Percentiles rank a stretch among this genome's conserved stretches.
phyloP scores from a whole-genome alignment of 2,888 invertebrate species.

The Rugalucina vietnamica region DNA sequence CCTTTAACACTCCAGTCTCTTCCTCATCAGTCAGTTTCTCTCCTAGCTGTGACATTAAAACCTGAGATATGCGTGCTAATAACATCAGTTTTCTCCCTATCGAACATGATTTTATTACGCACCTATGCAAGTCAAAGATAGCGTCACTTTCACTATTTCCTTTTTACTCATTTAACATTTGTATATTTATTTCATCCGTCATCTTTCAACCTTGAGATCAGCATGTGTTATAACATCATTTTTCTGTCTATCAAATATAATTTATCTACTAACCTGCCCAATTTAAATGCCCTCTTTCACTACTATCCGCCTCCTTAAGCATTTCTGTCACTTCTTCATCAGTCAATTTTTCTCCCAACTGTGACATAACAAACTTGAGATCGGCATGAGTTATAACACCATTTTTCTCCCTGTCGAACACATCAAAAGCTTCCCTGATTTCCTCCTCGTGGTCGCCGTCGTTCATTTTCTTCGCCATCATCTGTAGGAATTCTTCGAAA shows the following conservation, averaged over 20 bases:
- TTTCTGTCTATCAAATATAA: no score
- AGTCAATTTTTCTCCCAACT: constrained; percentile 59
- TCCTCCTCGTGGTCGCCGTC: constrained; percentile 39
- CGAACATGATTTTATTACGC: no score
- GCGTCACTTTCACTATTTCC: no score
- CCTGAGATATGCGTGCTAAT: constrained; percentile 51
- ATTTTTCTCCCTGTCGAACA: constrained; percentile 54
- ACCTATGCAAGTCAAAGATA: no score
- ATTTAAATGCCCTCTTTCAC: constrained; percentile 38
- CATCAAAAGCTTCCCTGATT: constrained; percentile 57
- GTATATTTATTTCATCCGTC: no score
- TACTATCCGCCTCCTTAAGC: constrained; percentile 54
- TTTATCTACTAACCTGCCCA: constrained; percentile 52
- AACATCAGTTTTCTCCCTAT: constrained; percentile 43
- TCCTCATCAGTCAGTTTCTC: constrained; percentile 60
- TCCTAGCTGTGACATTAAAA: constrained; percentile 54
- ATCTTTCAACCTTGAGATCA: no score
- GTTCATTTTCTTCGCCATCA: constrained; percentile 63
- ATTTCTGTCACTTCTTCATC: constrained; percentile 62
- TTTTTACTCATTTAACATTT: no score
- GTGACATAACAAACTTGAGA: constrained; percentile 54
- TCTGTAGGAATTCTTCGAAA: constrained; percentile 59
- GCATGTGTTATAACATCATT: not conserved
- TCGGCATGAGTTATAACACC: constrained; percentile 53
- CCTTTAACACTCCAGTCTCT: constrained; percentile 30